These are phyloP conservation scores for Myzus persicae DNA, from an alignment of 1,140 invertebrate species.

Conservation along the genomic window DNA sequence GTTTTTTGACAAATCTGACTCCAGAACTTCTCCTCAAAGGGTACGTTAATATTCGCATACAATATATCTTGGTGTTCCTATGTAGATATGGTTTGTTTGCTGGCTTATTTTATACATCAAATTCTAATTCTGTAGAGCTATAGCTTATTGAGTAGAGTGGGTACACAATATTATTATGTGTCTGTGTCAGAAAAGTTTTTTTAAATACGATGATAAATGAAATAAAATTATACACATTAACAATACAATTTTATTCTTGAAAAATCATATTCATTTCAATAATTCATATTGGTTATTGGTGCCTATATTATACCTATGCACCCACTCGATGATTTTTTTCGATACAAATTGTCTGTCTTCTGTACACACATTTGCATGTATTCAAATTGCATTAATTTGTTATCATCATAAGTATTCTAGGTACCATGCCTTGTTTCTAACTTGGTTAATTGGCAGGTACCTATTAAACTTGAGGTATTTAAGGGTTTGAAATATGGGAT, in stretches of 20 bases:
- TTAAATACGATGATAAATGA: not conserved
- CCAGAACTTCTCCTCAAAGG: conserved; percentile 52
- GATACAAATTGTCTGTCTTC: not conserved
- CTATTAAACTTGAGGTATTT: not conserved
- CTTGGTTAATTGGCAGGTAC: not conserved
- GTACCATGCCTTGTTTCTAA: too few relatives aligned
- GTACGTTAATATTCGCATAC: conserved; percentile 39
- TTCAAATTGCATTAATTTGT: not conserved
- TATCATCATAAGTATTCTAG: too few relatives aligned
- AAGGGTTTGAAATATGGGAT: too few relatives aligned
- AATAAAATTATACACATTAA: too few relatives aligned
- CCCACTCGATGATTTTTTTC: too few relatives aligned
- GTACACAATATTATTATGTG: too few relatives aligned
- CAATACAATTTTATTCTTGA: too few relatives aligned
- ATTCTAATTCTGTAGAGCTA: not conserved
- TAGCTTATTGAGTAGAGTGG: too few relatives aligned
- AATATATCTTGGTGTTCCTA: not conserved
- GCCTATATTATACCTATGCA: not conserved
- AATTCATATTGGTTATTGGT: not conserved
- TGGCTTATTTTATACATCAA: not conserved
- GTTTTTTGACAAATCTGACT: conserved; percentile 60
- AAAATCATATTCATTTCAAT: too few relatives aligned
- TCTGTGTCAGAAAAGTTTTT: not conserved
- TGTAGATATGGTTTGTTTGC: not conserved
- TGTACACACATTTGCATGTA: not conserved